Evolutionary conservation across 2,113 vertebrate genomes (phyloP), one percentile per base, ranked within the genome.

Genomic region (Mus musculus): DNA sequence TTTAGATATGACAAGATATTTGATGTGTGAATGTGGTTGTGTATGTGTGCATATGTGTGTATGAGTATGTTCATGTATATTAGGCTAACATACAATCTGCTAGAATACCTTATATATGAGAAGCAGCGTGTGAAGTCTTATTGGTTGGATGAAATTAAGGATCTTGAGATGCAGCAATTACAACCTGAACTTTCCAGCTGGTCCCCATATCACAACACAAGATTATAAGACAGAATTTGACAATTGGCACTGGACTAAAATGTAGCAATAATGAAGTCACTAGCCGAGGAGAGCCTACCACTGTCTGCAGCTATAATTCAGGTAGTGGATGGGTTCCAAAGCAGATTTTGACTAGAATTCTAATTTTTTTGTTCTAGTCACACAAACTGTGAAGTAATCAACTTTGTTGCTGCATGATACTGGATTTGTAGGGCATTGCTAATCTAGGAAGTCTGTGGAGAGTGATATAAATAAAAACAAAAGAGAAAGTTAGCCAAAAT

Each of bases 291-390:
- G 36, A 16, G 30, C 11, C 39, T 39, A 5, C 7, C 56, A 10
- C 16, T 14, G 10, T 3, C 10, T 14, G 9, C 42, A 17, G 3
- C 14, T 81, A 28, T 26, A 5, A 13, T 36, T 16, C 11, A 78
- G 1, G 28, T 17, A 85, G 24, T 9, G 0, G 39, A 63, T 12
- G 33, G 12, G 19, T 8, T 20, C 33, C 6, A 33, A 13, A 1
- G 19, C 39, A 5, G 3, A 86, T 94, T 84, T 49, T 71, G 33
- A 28, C 13, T 9, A 2, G 2, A 13, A 71, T 52, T 20, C 33
- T 39, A 26, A 59, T 84, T 59, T 33, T 4, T 69, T 39, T 91
- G 11, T 36, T 69, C 1, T 36, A 54, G 7, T 14, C 56, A 39
- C 33, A 36, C 61, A 59, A 77, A 20, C 6, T 26, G 42, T 8